Conservation (phyloP, 2,113 vertebrate genomes). For the Xiphophorus couchianus region DNA sequence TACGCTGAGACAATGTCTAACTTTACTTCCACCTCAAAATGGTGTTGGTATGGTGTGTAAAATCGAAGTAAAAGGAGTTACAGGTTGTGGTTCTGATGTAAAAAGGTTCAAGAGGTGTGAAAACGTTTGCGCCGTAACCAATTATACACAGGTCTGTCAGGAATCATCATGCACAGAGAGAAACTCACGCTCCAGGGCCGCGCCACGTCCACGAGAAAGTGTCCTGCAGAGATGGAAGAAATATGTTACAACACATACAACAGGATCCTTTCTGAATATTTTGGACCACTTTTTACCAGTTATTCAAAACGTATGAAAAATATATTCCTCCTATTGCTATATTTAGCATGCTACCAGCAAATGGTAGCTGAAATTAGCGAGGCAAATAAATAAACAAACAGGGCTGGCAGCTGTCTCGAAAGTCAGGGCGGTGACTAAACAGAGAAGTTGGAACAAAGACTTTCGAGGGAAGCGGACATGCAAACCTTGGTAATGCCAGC, state of each 20-base stretch:
- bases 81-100: background rate
- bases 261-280: background rate
- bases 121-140: too few species aligned
- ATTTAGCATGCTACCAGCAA: background rate
- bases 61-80: background rate
- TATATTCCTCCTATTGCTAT: background rate
- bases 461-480: constrained; percentile 39
- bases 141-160: background rate
- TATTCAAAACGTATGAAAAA: too few species aligned
- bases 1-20: too few species aligned
- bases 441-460: constrained; percentile 20
- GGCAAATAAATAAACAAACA: background rate
- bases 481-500: constrained; percentile 39
- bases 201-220: constrained; percentile 75
- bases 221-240: constrained; percentile 64
- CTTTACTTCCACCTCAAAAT: background rate
- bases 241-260: constrained; percentile 5
- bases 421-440: constrained; percentile 7
- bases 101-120: background rate
- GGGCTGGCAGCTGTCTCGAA: constrained; percentile 16
- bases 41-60: background rate
- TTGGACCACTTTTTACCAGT: background rate
- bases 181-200: constrained; percentile 73
- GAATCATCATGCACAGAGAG: background rate
- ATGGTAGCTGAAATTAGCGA: background rate